These are phyloP conservation scores for Leiothrix lutea DNA, from an alignment of 2,113 vertebrate genomes.

Conservation along the genomic window DNA sequence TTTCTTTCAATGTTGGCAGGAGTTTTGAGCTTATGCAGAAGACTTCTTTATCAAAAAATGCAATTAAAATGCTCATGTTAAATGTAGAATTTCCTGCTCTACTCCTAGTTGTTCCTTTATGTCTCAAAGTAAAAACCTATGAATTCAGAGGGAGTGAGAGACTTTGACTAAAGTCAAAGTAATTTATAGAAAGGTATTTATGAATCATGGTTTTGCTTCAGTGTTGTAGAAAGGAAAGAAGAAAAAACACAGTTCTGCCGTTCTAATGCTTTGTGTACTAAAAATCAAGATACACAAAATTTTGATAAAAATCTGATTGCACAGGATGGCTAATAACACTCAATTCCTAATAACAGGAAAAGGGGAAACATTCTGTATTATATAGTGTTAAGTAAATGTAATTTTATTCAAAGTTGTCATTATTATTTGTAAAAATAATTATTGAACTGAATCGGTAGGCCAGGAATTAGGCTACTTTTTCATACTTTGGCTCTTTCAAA, in stretches of 20 bases:
- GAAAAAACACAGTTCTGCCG: not conserved
- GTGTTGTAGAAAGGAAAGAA: not conserved
- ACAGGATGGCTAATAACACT: not conserved
- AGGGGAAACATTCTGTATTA: not conserved
- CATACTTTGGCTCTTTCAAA: not conserved
- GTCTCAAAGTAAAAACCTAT: not conserved
- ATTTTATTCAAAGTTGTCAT: not conserved
- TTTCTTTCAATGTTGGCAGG: not conserved
- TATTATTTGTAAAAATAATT: not conserved
- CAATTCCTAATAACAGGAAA: not conserved
- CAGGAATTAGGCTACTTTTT: not conserved
- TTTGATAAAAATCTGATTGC: not conserved
- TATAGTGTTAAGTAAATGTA: not conserved
- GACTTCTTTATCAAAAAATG: not conserved
- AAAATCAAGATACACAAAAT: not conserved
- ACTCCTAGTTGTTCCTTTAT: not conserved
- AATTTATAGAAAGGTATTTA: not conserved
- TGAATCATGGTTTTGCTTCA: not conserved
- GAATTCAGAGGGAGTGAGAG: not conserved
- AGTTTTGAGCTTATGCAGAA: not conserved
- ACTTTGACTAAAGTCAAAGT: not conserved
- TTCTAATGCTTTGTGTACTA: not conserved
- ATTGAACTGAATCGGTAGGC: not conserved
- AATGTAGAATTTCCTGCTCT: not conserved
- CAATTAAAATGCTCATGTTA: not conserved